Percentiles rank a stretch among this genome's conserved stretches.
Conservation (phyloP, 2,888 invertebrate species). For the Lasius platythorax region DNA sequence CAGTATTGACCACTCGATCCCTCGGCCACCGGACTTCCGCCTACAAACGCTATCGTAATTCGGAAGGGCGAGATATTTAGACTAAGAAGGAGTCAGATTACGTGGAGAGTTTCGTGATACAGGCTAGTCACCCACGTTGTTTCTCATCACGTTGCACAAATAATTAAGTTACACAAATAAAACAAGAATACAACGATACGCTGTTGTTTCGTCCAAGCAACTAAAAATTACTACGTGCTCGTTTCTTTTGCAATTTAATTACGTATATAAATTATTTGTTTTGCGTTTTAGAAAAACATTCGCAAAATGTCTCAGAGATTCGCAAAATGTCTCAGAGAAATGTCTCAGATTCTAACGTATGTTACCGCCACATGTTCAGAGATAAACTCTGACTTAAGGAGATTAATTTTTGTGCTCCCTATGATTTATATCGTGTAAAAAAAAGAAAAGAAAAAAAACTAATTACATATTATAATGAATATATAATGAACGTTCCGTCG, state of each 20-base stretch:
- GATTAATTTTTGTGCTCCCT: neutral
- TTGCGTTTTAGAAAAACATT: neutral
- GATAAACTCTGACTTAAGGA: neutral
- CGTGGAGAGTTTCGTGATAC: constrained; percentile 23
- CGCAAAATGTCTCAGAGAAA: neutral
- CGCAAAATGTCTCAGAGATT: neutral
- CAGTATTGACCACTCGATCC: constrained; percentile 71
- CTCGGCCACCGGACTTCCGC: constrained; percentile 71
- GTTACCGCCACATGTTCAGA: neutral
- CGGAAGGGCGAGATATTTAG: constrained; percentile 49
- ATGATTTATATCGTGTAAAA: neutral
- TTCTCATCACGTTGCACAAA: neutral
- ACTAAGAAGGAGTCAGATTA: constrained; percentile 45
- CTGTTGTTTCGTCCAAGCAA: neutral
- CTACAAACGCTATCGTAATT: constrained; percentile 51
- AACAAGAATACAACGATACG: neutral
- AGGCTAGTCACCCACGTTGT: neutral
- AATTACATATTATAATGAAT: constrained; percentile 48
- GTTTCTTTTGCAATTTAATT: neutral
- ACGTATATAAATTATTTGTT: neutral
- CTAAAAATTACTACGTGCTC: neutral
- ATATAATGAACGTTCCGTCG: constrained; percentile 37
- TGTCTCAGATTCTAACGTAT: neutral
- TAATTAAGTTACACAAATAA: constrained; percentile 21
- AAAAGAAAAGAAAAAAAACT: constrained; percentile 17